Evolutionary conservation across 2,113 vertebrate species (phyloP).

Genomic region (Pedionomus torquatus): DNA sequence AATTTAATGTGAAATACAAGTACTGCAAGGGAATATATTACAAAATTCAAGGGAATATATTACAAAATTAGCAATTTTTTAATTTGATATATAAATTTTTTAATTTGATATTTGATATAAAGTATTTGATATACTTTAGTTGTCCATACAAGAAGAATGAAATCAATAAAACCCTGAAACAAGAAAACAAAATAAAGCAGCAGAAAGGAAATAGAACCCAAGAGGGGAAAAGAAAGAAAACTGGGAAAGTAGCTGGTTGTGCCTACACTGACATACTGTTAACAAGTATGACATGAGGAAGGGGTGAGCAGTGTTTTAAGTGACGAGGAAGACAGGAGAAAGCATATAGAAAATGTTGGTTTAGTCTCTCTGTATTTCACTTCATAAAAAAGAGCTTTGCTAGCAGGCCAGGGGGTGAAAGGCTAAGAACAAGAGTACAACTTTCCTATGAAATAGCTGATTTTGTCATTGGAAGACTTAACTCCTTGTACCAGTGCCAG

Average conservation of each 20-base stretch:
- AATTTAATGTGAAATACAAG: not conserved
- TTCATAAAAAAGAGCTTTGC: not conserved
- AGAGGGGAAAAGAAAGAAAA: not conserved
- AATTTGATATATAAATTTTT: not conserved
- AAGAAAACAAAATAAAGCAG: not conserved
- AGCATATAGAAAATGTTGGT: not conserved
- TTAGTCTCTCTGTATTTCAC: not conserved
- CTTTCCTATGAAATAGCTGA: not conserved
- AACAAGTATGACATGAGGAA: not conserved
- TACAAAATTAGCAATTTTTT: not conserved
- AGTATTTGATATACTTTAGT: not conserved
- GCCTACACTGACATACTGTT: not conserved
- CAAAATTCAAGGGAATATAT: too few species aligned
- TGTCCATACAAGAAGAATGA: not conserved
- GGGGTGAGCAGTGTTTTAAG: not conserved
- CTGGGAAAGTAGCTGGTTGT: not conserved
- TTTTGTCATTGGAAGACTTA: not conserved
- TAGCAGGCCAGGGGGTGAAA: not conserved
- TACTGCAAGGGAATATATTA: not conserved
- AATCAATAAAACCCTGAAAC: not conserved
- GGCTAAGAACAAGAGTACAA: not conserved
- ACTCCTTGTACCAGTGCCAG: not conserved
- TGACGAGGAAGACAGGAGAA: not conserved
- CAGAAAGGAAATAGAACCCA: not conserved
- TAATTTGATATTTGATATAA: not conserved